phyloP scores from a whole-genome alignment of 2,888 invertebrate genomes.

The Noctua fimbriata region DNA sequence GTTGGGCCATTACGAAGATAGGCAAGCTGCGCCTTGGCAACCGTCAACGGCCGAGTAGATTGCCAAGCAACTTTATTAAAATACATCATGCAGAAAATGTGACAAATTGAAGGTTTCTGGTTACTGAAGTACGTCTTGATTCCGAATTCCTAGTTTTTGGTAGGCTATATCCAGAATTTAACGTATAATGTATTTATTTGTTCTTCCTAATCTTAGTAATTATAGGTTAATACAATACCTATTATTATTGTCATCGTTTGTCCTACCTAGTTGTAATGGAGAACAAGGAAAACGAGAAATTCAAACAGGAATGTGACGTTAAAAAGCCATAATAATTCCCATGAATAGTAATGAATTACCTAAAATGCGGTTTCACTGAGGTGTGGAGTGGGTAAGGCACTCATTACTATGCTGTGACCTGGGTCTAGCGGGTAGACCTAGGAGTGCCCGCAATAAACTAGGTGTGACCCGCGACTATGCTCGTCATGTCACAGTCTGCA shows the following conservation, averaged over 20 bases:
- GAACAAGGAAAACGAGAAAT: slow-evolving; percentile 24
- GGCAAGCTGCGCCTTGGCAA: neutral
- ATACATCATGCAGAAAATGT: neutral
- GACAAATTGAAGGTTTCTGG: neutral
- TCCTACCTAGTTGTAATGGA: slow-evolving; percentile 3
- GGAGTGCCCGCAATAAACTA: slow-evolving; percentile 43
- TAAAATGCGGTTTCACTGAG: slow-evolving; percentile 28
- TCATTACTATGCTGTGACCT: slow-evolving; percentile 42
- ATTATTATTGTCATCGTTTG: neutral
- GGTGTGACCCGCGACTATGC: slow-evolving; percentile 32
- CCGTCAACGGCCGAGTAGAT: neutral
- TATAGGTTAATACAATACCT: neutral
- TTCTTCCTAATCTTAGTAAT: neutral
- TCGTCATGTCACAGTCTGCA: slow-evolving; percentile 30
- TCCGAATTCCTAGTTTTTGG: neutral
- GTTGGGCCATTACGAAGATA: slow-evolving; percentile 3
- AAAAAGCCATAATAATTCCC: slow-evolving; percentile 11
- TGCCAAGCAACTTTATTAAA: neutral
- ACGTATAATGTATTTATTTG: neutral
- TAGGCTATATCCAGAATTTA: neutral
- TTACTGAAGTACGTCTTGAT: neutral
- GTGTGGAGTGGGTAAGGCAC: slow-evolving; percentile 48
- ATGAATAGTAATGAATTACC: slow-evolving; percentile 40
- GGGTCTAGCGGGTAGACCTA: slow-evolving; percentile 23
- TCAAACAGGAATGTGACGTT: slow-evolving; percentile 25